A percentile compares a stretch with the other conserved stretches of the same genome.
These are phyloP conservation scores for Bucorvus abyssinicus DNA, from an alignment of 2,797 vertebrate species.

Conservation along the genomic window DNA sequence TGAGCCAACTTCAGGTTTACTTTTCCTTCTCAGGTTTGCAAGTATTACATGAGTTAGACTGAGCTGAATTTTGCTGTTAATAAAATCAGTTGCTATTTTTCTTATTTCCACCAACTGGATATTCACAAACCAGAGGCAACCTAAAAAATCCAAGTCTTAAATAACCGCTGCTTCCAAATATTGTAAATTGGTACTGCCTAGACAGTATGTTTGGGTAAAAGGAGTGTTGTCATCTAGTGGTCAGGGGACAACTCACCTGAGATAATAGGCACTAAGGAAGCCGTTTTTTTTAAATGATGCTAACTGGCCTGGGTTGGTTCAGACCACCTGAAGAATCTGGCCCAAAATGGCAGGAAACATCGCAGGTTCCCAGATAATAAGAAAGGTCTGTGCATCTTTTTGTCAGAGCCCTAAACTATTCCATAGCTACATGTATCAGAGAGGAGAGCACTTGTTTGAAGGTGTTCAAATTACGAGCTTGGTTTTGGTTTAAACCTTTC, in stretches of 20 bases:
- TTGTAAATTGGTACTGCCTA: not conserved
- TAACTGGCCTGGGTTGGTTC: not conserved
- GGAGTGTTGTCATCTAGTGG: not conserved
- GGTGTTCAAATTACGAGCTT: not conserved
- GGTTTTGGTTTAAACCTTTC: not conserved
- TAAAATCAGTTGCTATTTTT: not conserved
- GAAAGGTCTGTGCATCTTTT: not conserved
- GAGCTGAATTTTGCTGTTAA: not conserved
- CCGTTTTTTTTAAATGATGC: not conserved
- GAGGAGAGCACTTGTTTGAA: not conserved
- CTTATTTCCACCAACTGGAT: not conserved
- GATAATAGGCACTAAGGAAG: not conserved
- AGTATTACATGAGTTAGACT: not conserved
- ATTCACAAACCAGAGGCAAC: not conserved
- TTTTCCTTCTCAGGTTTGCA: not conserved
- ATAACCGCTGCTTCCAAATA: not conserved
- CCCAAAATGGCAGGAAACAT: not conserved
- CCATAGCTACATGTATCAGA: not conserved
- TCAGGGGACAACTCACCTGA: not conserved
- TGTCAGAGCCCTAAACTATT: not conserved
- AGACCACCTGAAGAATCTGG: not conserved
- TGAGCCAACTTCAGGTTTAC: not conserved
- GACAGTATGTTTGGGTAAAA: not conserved
- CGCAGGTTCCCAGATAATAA: not conserved
- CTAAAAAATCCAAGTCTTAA: not conserved